Evolutionary conservation across 23 tunicate genomes (phyloP).

Genomic region (Ascidia mentula): DNA sequence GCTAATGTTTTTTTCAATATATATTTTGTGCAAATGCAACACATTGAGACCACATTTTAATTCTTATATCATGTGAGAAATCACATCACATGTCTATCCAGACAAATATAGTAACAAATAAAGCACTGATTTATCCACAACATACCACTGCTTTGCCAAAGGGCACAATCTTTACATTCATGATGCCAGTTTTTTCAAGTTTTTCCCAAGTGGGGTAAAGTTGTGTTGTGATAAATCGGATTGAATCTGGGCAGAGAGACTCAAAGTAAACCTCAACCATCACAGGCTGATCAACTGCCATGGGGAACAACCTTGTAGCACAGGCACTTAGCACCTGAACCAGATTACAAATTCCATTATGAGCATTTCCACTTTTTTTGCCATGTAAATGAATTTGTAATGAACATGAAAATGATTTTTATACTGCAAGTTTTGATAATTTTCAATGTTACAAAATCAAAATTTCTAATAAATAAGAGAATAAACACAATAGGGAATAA

Average conservation of each 20-base stretch:
- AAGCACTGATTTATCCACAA: background rate
- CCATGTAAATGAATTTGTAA: no score
- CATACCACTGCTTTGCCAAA: conserved; percentile 67
- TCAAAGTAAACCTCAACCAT: conserved; percentile 50
- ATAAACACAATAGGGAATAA: background rate
- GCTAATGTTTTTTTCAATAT: no score
- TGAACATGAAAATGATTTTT: no score
- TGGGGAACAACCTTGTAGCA: background rate
- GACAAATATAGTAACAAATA: no score
- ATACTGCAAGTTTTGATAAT: no score
- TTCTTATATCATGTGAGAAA: no score
- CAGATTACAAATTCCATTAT: background rate
- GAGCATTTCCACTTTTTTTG: no score
- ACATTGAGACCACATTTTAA: no score
- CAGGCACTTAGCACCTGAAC: conserved; percentile 23
- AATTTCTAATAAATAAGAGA: background rate
- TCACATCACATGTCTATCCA: no score
- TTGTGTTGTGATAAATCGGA: conserved; percentile 26
- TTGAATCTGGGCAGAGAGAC: conserved; percentile 68
- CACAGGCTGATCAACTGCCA: conserved; percentile 7
- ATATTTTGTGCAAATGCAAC: background rate
- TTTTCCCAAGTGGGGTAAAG: conserved; percentile 46
- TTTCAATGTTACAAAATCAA: background rate
- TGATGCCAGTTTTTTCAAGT: conserved; percentile 22
- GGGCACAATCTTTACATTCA: conserved; percentile 23